Base-by-base conservation (phyloP, 2,113 vertebrate species). In the Baryphthengus martii region DNA sequence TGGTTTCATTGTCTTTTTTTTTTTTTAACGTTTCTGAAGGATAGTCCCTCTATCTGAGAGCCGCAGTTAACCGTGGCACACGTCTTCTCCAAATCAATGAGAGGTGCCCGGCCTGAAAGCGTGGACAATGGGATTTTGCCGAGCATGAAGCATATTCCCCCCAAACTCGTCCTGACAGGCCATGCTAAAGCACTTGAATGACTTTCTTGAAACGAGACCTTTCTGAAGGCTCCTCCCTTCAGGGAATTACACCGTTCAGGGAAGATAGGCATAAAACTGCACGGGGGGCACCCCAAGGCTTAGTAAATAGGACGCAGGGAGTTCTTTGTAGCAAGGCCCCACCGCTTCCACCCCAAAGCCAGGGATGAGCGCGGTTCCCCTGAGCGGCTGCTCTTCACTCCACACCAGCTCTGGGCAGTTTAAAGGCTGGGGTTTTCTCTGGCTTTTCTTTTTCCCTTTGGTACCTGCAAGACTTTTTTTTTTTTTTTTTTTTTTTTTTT, bases 111-210 rank as follows among this genome's bases (percentile, higher is more conserved):
- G 39, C 33, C 56, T 91, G 88, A 95, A 93, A 81, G 93, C 92
- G 65, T 95, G 96, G 81, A 96, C 96, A 95, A 96, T 96, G 73
- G 80, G 95, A 95, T 94, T 96, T 97, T 72, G 55, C 90, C 2
- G 47, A 95, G 47, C 95, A 89, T 96, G 92, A 95, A 96, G 93
- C 90, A 78, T 53, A 88, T 78, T 78, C 42, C 80, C 86, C 83
- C 66, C 47, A 96, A 97, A 95, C 83, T 49, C 85, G 2, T 93
- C 75, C 85, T 96, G 95, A 93, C 95, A 96, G 85, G 72, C 88
- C 88, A n/a, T 83, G 82, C 86, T 83, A 93, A 91, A 91, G 88
- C 73, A 61, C 55, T 93, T 97, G 82, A 96, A 96, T 92, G 68
- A 95, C 92, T 92, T 96, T 93, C 92, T 89, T 92, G 93, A 95